These are phyloP conservation scores for Diadegma fenestrale DNA, from an alignment of 2,888 invertebrate species.

Conservation along the genomic window DNA sequence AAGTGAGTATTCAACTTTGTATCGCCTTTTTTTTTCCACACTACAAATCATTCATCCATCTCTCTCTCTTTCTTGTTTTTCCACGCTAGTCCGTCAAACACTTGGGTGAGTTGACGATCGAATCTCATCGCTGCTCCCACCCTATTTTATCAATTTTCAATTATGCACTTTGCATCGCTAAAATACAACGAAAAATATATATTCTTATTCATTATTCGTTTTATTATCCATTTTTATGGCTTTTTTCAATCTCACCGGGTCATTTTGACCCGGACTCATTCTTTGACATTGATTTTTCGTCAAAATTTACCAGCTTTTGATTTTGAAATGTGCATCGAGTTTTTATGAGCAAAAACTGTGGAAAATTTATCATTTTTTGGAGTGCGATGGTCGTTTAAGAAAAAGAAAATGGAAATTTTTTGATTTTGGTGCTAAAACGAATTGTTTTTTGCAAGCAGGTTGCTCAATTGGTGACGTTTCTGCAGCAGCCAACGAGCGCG, in stretches of 20 bases:
- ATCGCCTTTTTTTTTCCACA: neutral
- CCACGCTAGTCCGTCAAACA: slow-evolving; percentile 82
- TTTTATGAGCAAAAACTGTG: neutral
- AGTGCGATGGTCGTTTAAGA: neutral
- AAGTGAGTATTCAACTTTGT: slow-evolving; percentile 74
- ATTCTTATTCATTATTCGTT: too few relatives aligned
- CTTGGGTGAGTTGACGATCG: slow-evolving; percentile 79
- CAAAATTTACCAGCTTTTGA: neutral
- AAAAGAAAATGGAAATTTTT: too few relatives aligned
- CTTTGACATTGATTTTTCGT: neutral
- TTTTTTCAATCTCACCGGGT: neutral
- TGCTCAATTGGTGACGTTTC: slow-evolving; percentile 91
- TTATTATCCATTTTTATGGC: neutral
- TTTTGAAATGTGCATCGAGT: too few relatives aligned
- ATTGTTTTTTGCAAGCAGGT: slow-evolving; percentile 85
- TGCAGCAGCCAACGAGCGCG: slow-evolving; percentile 87
- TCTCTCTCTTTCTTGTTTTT: slow-evolving; percentile 63
- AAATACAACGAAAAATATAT: too few relatives aligned
- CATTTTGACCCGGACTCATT: neutral
- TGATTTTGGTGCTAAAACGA: neutral
- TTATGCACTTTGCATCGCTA: too few relatives aligned
- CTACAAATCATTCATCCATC: neutral
- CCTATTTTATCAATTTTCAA: neutral
- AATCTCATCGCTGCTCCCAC: slow-evolving; percentile 8
- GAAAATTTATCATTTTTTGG: neutral